Evolutionary conservation across 2,797 vertebrate species (phyloP).

Genomic region (Pristis pectinata): DNA sequence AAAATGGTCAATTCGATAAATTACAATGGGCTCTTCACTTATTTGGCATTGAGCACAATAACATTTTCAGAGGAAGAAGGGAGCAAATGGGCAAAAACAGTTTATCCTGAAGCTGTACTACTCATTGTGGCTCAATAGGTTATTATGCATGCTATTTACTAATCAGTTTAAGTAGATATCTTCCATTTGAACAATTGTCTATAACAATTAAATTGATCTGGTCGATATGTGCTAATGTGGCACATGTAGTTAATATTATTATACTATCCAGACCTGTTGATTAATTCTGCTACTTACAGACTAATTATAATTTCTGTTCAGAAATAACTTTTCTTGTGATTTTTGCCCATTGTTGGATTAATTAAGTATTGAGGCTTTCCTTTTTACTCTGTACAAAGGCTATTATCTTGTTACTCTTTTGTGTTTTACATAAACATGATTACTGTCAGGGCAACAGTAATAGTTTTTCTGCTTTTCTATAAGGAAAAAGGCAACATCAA

Average conservation of each 20-base stretch:
- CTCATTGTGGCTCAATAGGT: background rate
- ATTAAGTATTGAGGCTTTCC: background rate
- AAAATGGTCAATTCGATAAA: background rate
- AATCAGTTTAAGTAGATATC: background rate
- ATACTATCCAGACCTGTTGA: background rate
- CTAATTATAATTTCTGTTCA: background rate
- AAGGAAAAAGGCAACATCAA: background rate
- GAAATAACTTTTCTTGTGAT: background rate
- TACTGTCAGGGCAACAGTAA: background rate
- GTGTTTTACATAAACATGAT: background rate
- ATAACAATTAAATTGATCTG: background rate
- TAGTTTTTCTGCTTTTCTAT: background rate
- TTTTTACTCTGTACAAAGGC: background rate
- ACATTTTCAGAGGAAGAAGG: background rate
- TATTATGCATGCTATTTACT: no score
- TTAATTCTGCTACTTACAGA: background rate
- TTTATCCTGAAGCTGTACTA: background rate
- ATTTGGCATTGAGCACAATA: background rate
- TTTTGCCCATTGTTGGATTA: background rate
- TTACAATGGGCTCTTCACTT: background rate
- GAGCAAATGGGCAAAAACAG: background rate
- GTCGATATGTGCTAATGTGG: background rate
- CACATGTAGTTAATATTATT: background rate
- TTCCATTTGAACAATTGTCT: background rate
- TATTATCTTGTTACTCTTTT: background rate